Conservation (phyloP, 2,113 vertebrate genomes). For the Tragelaphus buxtoni region DNA sequence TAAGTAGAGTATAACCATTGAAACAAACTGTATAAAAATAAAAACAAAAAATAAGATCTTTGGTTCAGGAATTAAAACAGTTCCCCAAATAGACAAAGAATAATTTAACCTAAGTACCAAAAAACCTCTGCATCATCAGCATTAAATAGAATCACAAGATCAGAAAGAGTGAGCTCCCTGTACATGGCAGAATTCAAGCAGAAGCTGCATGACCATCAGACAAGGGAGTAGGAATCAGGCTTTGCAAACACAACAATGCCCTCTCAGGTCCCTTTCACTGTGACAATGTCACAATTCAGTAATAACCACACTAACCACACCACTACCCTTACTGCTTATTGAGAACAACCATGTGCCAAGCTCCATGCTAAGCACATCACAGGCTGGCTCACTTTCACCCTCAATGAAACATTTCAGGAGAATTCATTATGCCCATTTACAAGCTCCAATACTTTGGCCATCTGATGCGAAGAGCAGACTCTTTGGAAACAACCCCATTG, state of each 20-base stretch:
- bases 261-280: neutral
- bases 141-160: neutral
- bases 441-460: neutral
- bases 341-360: neutral
- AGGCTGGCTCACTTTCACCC: neutral
- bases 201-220: neutral
- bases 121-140: neutral
- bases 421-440: neutral
- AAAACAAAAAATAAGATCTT: neutral
- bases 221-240: neutral
- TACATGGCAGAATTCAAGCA: neutral
- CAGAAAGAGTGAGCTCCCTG: neutral
- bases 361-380: neutral
- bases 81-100: neutral
- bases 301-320: neutral
- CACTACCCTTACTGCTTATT: neutral
- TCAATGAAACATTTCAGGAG: neutral
- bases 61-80: neutral
- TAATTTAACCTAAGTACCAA: neutral
- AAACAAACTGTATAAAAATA: neutral
- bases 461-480: neutral
- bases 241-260: neutral
- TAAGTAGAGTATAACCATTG: neutral
- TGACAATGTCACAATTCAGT: neutral
- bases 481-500: neutral